These are phyloP conservation scores for Onychomys arenicola DNA, from an alignment of 2,797 vertebrate species.

Conservation along the genomic window DNA sequence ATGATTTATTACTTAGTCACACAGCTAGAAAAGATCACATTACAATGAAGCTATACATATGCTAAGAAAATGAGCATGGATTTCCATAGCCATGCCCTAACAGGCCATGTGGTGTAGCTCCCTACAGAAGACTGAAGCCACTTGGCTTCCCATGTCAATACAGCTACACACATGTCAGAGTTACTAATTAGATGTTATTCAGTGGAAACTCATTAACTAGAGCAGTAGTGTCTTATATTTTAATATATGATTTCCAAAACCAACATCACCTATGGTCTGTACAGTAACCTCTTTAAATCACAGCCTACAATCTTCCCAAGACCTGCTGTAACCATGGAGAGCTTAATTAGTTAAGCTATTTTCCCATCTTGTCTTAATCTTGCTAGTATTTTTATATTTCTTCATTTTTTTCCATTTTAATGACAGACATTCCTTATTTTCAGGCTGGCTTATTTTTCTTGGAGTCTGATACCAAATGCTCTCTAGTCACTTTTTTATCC, in stretches of 20 bases:
- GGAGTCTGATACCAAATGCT: not conserved
- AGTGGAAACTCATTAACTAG: conserved; percentile 70
- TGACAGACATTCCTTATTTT: conserved; percentile 59
- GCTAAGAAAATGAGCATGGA: not conserved
- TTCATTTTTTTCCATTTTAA: conserved; percentile 70
- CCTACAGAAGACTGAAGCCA: conserved; percentile 7
- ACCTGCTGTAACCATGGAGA: conserved; percentile 70
- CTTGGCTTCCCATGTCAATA: conserved; percentile 50
- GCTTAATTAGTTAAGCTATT: conserved; percentile 34
- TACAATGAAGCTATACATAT: not conserved
- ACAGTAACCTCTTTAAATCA: conserved; percentile 70
- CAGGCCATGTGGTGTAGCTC: not conserved
- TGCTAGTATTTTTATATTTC: conserved; percentile 69
- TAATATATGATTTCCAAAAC: conserved; percentile 71
- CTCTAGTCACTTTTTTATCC: conserved; percentile 19
- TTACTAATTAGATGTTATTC: conserved; percentile 62
- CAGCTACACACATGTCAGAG: conserved; percentile 48
- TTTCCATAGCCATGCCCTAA: not conserved
- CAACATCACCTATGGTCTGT: conserved; percentile 72
- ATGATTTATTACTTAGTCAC: conserved; percentile 26
- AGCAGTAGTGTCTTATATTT: conserved; percentile 65
- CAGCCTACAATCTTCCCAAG: conserved; percentile 71
- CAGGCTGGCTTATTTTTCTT: conserved; percentile 43
- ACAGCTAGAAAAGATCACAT: not conserved
- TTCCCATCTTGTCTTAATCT: conserved; percentile 53